Conservation (phyloP, 2,113 vertebrate genomes). For the Limnothrissa miodon region DNA sequence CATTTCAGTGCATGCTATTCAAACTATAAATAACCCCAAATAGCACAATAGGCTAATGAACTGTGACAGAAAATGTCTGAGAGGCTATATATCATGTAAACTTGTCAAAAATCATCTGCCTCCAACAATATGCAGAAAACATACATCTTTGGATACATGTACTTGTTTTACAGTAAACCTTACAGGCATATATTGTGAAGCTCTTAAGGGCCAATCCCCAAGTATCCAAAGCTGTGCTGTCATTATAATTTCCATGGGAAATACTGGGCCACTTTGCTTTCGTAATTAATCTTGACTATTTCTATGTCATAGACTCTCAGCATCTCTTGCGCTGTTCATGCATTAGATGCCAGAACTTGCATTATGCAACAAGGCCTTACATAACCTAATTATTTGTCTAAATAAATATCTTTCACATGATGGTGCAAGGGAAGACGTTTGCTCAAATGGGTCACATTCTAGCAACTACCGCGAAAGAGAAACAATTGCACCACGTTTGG, state of each 20-base stretch:
- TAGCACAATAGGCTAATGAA: neutral
- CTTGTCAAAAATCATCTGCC: neutral
- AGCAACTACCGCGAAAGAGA: neutral
- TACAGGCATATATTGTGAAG: neutral
- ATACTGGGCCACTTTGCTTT: neutral
- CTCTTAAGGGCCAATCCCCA: neutral
- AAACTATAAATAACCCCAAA: neutral
- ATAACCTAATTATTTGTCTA: neutral
- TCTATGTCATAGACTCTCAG: neutral
- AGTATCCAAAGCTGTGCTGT: neutral
- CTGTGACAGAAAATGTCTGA: neutral
- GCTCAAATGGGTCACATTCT: neutral
- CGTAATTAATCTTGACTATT: neutral
- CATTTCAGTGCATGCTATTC: neutral
- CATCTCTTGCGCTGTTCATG: neutral
- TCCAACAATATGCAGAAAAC: neutral
- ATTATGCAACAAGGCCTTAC: slow-evolving; percentile 10
- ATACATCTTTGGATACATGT: neutral
- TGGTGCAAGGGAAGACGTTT: neutral
- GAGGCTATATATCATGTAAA: neutral
- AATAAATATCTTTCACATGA: slow-evolving; percentile 4
- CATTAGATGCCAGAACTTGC: neutral
- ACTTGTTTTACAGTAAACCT: neutral
- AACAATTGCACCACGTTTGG: neutral
- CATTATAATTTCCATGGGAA: neutral